Conservation (phyloP, 2,797 vertebrate genomes). For the Pyrrhura leucotis region DNA sequence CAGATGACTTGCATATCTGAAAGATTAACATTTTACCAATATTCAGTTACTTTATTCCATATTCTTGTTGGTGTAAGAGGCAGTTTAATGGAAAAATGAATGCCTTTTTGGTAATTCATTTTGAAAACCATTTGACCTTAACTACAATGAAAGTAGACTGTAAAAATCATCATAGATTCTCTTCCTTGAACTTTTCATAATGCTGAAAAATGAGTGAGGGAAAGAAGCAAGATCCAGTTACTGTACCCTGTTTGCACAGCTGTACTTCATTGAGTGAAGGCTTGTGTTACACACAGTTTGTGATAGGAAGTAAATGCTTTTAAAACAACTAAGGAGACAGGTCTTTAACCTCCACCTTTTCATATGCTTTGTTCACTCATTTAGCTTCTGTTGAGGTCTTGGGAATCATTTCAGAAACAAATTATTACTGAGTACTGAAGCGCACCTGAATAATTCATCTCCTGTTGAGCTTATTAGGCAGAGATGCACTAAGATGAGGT, state of each 20-base stretch:
- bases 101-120: conserved; percentile 50
- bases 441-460: conserved; percentile 54
- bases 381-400: conserved; percentile 71
- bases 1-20: not conserved
- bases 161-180: conserved; percentile 66
- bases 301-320: conserved; percentile 84
- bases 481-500: not conserved
- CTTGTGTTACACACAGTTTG: conserved; percentile 82
- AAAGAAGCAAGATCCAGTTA: conserved; percentile 73
- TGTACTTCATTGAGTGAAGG: conserved; percentile 78
- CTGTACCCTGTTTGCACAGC: conserved; percentile 89
- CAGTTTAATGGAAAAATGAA: conserved; percentile 25
- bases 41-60: not conserved
- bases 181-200: conserved; percentile 71
- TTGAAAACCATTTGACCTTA: conserved; percentile 70
- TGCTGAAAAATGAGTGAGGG: conserved; percentile 67
- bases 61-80: conserved; percentile 20
- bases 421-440: conserved; percentile 45
- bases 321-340: conserved; percentile 79
- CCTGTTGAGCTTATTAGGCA: conserved; percentile 23
- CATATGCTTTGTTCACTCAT: conserved; percentile 69
- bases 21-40: conserved; percentile 15
- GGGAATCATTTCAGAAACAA: conserved; percentile 53
- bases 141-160: conserved; percentile 56
- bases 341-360: conserved; percentile 80